Percentiles rank a stretch among this genome's conserved stretches.
Conservation (phyloP, 2,113 vertebrate species). For the Hoplias malabaricus region DNA sequence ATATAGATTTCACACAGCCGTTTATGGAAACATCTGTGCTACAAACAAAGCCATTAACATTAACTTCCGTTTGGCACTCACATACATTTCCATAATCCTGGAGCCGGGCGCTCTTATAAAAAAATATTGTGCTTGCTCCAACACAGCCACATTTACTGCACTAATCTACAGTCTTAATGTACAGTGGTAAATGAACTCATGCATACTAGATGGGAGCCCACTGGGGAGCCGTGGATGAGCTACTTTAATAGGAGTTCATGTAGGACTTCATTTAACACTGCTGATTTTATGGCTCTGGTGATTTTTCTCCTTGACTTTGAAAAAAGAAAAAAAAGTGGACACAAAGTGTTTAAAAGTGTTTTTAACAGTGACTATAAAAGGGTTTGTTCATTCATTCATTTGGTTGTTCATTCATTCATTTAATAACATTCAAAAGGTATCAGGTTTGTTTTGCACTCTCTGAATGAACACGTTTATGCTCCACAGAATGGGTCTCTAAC, state of each 20-base stretch:
- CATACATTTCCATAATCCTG: background rate
- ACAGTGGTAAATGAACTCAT: background rate
- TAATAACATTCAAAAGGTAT: no score
- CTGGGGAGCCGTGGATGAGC: background rate
- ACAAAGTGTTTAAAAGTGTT: background rate
- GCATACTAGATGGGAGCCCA: background rate
- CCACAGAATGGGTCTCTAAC: no score
- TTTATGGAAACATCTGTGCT: background rate
- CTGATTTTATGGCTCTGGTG: conserved; percentile 14
- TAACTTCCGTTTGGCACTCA: background rate
- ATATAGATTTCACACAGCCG: background rate
- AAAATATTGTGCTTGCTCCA: background rate
- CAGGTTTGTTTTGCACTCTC: no score
- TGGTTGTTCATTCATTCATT: no score
- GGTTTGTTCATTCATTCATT: no score
- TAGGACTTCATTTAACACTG: conserved; percentile 24
- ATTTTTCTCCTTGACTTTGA: background rate
- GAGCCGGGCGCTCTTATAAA: background rate
- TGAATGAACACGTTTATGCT: no score
- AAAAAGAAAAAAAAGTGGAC: background rate
- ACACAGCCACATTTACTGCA: background rate
- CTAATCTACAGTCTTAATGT: background rate
- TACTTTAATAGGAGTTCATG: conserved; percentile 15
- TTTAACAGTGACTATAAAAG: no score
- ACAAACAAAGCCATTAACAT: background rate